These are phyloP conservation scores for Dendrolimus houi DNA, from an alignment of 2,888 invertebrate genomes.

Conservation along the genomic window DNA sequence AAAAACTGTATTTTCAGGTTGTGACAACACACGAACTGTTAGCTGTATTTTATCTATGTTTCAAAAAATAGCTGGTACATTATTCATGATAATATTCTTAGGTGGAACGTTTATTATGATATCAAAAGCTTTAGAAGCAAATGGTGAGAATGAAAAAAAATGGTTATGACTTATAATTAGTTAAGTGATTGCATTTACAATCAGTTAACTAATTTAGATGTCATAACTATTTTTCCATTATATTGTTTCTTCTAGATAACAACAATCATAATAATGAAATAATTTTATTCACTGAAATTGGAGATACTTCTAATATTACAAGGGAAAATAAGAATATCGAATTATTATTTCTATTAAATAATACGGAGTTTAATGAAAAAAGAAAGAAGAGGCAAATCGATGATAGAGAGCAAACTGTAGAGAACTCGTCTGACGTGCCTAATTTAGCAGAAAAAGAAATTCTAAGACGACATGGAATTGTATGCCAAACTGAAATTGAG, in stretches of 20 bases:
- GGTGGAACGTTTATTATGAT: conserved; percentile 36
- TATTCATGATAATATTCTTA: conserved; percentile 32
- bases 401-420: conserved; percentile 28
- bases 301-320: conserved; percentile 36
- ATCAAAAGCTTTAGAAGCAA: conserved; percentile 28
- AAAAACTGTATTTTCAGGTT: conserved; percentile 23
- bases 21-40: conserved; percentile 21
- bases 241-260: conserved; percentile 25
- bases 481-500: conserved; percentile 40
- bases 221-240: not conserved
- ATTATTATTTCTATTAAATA: conserved; percentile 35
- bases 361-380: conserved; percentile 19
- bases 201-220: too few relatives aligned
- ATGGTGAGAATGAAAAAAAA: conserved; percentile 28
- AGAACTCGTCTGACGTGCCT: conserved; percentile 11
- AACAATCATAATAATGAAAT: conserved; percentile 35
- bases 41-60: conserved; percentile 34
- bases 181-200: too few relatives aligned
- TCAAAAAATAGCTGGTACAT: conserved; percentile 32
- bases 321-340: conserved; percentile 29
- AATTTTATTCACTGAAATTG: conserved; percentile 37
- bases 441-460: conserved; percentile 42
- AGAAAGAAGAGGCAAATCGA: conserved; percentile 30
- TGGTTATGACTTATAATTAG: too few relatives aligned
- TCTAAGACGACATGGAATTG: conserved; percentile 40